Evolutionary conservation across 2,113 vertebrate genomes (phyloP).

Genomic region (Abramis brama): DNA sequence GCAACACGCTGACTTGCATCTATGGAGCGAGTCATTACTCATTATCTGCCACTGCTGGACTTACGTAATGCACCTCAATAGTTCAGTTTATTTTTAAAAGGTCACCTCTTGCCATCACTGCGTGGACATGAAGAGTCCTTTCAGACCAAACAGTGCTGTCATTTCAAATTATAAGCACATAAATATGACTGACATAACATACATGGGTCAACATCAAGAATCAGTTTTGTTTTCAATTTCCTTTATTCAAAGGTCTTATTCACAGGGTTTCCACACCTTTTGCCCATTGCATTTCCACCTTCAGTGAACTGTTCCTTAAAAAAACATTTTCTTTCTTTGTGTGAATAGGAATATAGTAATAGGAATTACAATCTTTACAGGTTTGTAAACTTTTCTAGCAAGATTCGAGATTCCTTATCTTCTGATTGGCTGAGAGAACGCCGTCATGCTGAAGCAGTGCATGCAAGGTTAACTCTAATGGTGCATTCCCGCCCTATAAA

Average conservation of each 20-base stretch:
- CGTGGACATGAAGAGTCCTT: not conserved
- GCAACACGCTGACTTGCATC: slow-evolving; percentile 41
- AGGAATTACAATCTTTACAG: no score
- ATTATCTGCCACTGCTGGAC: slow-evolving; percentile 35
- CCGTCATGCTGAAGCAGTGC: not conserved
- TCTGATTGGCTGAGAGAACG: not conserved
- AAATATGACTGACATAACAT: not conserved
- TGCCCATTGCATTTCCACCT: not conserved
- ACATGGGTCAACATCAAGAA: not conserved
- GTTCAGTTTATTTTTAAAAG: not conserved
- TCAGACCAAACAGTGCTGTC: not conserved
- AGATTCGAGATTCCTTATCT: not conserved
- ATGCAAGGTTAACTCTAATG: not conserved
- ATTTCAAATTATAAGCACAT: slow-evolving; percentile 18
- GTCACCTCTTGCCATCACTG: not conserved
- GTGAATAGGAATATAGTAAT: no score
- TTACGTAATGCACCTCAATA: slow-evolving; percentile 26
- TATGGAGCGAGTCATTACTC: slow-evolving; percentile 23
- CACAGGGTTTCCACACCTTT: not conserved
- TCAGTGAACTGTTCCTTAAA: no score
- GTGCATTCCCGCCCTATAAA: not conserved
- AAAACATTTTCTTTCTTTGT: no score
- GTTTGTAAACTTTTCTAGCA: not conserved
- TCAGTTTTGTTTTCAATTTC: not conserved
- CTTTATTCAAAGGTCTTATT: not conserved